Evolutionary conservation across 2,888 invertebrate genomes (phyloP).

Genomic region (Coleophora flavipennella): DNA sequence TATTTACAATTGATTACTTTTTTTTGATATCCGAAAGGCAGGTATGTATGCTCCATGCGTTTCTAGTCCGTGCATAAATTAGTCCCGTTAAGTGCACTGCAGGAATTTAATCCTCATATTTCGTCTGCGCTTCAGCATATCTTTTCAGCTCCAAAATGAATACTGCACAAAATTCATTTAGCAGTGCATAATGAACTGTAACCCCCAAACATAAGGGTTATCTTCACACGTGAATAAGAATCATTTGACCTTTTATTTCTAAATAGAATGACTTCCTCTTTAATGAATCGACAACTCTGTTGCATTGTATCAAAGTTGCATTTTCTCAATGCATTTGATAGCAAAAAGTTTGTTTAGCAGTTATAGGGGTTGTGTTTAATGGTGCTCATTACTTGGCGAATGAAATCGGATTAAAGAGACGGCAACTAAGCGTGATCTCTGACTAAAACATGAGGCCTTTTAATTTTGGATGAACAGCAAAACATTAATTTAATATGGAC

Average conservation of each 20-base stretch:
- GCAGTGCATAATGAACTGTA: too few species aligned
- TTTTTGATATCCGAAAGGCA: too few species aligned
- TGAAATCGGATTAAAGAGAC: constrained; percentile 56
- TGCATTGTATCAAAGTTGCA: constrained; percentile 9
- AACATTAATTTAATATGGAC: constrained; percentile 1
- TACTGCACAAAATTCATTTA: constrained; percentile 25
- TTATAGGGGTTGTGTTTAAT: constrained; percentile 38
- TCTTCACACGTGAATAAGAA: constrained; percentile 23
- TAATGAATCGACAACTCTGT: constrained; percentile 7
- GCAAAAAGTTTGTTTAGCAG: constrained; percentile 20
- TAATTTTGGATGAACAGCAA: constrained; percentile 34
- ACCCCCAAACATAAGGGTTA: constrained; percentile 21
- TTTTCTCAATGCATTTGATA: constrained; percentile 6
- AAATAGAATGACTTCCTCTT: constrained; percentile 1
- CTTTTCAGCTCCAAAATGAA: constrained; percentile 60
- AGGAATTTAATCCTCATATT: constrained; percentile 73
- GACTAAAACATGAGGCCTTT: constrained; percentile 41
- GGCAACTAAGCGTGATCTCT: constrained; percentile 48
- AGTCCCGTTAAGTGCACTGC: constrained; percentile 70
- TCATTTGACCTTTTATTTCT: constrained; percentile 17
- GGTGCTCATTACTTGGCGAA: constrained; percentile 59
- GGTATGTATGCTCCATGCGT: constrained; percentile 35
- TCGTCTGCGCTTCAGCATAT: constrained; percentile 66
- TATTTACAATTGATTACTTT: too few species aligned
- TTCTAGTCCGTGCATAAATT: constrained; percentile 49